Base-by-base conservation (phyloP, 1,140 invertebrate species). In the Teleogryllus occipitalis region DNA sequence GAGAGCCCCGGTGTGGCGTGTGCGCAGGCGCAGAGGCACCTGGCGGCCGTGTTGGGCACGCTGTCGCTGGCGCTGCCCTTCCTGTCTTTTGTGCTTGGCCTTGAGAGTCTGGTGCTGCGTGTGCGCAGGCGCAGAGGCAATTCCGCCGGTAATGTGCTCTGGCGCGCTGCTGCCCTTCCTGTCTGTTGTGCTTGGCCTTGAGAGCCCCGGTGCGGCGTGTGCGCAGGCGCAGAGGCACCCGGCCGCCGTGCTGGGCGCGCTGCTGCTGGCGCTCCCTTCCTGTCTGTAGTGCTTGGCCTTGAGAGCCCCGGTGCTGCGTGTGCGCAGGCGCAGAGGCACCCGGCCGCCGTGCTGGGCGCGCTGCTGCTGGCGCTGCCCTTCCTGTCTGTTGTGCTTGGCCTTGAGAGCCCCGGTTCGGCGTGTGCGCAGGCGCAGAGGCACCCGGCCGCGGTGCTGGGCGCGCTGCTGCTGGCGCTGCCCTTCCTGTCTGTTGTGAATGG, bases 11-110 rank as follows among this genome's bases (percentile, higher is more conserved):
- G 27, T 39, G 27, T 39, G 18, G 49, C 48, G 47, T 18, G 83
- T 86, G n/a, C 87, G 82, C 85, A 91, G 90, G 87, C 87, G 85
- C 91, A 93, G 83, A 87, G n/a, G 89, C 90, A 92, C 83, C 87
- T 88, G 0, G 89, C 91, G 10, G 87, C 91, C 14, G 87, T 91
- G 22, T 88, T 92, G 72, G 92, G 92, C 15, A 84, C 90, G 82
- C 86, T 92, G 83, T 87, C 94, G 81, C 86, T 94, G 65, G 89
- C 94, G 54, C 85, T 97, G 22, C 93, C 95, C 12, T 97, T 96
- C 85, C 87, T 97, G 73, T 39, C 27, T 39, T 1, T 39, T 39
- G 27, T 39, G 27, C 5, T 39, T 39, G 5, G 27, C 27, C 27
- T 39, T 39, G 27, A 39, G 27, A 39, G 27, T 5, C 27, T 5